Evolutionary conservation across 2,888 invertebrate genomes (phyloP), one percentile per base, ranked within the genome.

Genomic region (Deladenus siricidicola): DNA sequence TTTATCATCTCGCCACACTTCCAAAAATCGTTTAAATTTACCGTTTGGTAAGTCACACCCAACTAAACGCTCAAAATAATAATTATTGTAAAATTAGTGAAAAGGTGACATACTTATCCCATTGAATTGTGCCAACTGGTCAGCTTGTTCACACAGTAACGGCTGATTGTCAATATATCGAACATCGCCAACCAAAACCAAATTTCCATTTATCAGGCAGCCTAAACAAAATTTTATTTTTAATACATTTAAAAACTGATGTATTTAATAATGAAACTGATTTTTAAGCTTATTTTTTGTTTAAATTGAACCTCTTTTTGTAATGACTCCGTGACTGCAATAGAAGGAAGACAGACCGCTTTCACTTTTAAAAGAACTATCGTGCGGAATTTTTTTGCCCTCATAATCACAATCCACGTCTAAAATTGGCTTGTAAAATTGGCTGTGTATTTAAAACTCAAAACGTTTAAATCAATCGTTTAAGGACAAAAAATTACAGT

Each of bases 171-270:
- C 48, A n/a, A 59, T 29, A 48, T 69, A 69, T 14, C 49, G 53
- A 17, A 71, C 69, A 47, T 69, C 70, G 14, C 70, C 69, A 24
- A 71, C 64, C 26, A 61, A 23, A 17, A 64, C 64, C 30, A 68
- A 50, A 8, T 67, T 50, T 23, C 53, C 62, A 10, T 68, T 58
- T 23, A 69, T 53, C 30, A 63, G 50, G 44, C 69, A 69, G 21
- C 69, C 67, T 67, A 39, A 49, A 62, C 14, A 45, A 54, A n/a
- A n/a, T 30, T 61, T n/a, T 63, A 34, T 58, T 60, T 60, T 58
- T 23, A 1, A 1, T 28, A 23, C n/a, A 52, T 23, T 24, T 17
- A 8, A 52, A 19, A 8, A n/a, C 50, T n/a, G 19, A 6, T n/a
- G 17, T 19, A 49, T 49, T 4, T 4, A 4, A 4, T 24, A 48